Conservation (phyloP, 2,797 vertebrate species). For the Urophycis tenuis region DNA sequence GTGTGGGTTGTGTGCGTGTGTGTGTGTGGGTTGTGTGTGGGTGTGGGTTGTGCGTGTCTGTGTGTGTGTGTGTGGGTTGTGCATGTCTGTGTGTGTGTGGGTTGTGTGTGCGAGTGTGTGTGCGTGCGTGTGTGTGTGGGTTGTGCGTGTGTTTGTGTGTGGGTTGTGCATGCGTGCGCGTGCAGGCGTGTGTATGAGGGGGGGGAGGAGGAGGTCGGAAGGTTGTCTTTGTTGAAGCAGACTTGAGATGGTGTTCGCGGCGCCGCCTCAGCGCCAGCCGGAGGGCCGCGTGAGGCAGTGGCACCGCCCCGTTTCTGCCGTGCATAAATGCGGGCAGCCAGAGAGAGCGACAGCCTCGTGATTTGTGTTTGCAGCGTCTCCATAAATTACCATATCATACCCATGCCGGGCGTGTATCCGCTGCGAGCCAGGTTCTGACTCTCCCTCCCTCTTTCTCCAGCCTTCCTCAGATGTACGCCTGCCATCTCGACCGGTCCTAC, state of each 20-base stretch:
- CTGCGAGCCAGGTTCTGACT: background rate
- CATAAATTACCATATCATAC: slow-evolving; percentile 1
- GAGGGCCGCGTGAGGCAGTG: background rate
- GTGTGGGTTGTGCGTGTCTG: too few relatives aligned
- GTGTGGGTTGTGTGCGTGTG: too few relatives aligned
- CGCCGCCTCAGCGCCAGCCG: background rate
- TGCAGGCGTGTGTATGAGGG: too few relatives aligned
- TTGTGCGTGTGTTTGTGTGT: too few relatives aligned
- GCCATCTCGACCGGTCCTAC: background rate
- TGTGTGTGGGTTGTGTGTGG: too few relatives aligned
- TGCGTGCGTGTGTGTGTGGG: too few relatives aligned
- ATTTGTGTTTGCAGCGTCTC: background rate
- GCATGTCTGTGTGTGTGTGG: too few relatives aligned
- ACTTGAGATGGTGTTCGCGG: background rate
- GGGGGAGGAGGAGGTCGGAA: too few relatives aligned
- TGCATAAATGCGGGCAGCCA: background rate
- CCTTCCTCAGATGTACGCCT: background rate
- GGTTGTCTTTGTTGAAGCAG: background rate
- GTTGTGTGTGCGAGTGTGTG: too few relatives aligned
- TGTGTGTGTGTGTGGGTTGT: too few relatives aligned
- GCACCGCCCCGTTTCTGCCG: background rate
- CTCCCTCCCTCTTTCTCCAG: background rate
- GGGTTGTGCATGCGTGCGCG: too few relatives aligned
- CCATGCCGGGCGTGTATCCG: background rate
- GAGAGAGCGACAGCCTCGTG: background rate